phyloP scores from a whole-genome alignment of 2,797 vertebrate genomes.

The Crocodylus rhombifer region DNA sequence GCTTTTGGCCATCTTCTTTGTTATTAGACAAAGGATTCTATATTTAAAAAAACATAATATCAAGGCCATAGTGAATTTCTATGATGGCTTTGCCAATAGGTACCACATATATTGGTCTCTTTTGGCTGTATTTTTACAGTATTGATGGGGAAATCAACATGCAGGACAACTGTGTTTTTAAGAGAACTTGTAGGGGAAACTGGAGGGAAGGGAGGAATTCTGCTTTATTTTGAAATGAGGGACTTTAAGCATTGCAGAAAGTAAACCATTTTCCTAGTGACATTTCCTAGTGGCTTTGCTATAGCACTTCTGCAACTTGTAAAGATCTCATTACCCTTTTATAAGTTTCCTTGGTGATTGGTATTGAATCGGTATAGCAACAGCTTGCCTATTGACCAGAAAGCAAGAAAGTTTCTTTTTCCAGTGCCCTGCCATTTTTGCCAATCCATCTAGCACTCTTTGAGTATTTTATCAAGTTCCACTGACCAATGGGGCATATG shows the following conservation, averaged over 20 bases:
- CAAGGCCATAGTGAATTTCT: not conserved
- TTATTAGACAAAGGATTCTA: not conserved
- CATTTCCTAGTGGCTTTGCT: not conserved
- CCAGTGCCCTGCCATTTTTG: not conserved
- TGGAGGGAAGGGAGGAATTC: slow-evolving; percentile 25
- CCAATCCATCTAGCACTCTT: not conserved
- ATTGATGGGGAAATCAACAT: not conserved
- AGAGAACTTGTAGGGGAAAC: not conserved
- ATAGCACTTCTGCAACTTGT: not conserved
- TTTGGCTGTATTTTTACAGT: not conserved
- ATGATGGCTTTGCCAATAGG: not conserved
- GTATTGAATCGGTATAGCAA: not conserved
- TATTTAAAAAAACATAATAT: not conserved
- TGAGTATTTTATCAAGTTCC: not conserved
- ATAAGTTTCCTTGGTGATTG: not conserved
- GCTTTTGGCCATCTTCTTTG: not conserved
- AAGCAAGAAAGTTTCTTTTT: not conserved
- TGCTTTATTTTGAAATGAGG: slow-evolving; percentile 2
- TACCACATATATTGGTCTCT: not conserved
- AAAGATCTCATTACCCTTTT: not conserved
- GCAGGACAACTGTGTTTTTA: not conserved
- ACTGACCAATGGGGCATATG: not conserved
- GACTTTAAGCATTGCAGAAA: not conserved
- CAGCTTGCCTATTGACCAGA: not conserved
- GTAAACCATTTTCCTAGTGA: not conserved